phyloP scores from a whole-genome alignment of 2,888 invertebrate genomes.

The Liodrosophila aerea region DNA sequence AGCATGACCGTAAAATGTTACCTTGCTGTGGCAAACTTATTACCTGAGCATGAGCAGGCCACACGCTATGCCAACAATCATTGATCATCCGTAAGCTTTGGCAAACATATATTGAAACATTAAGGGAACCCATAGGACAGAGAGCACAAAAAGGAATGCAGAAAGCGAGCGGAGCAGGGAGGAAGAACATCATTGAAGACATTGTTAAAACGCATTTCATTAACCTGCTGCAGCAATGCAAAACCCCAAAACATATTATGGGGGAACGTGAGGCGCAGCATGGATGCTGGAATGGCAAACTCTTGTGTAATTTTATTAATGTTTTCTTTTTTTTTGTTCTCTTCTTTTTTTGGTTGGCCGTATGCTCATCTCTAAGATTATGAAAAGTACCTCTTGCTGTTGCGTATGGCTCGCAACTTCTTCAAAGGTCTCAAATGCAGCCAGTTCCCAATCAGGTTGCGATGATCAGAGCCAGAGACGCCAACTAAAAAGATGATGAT shows the following conservation, averaged over 20 bases:
- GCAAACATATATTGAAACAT: slow-evolving; percentile 70
- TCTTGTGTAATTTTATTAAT: slow-evolving; percentile 57
- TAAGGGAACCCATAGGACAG: slow-evolving; percentile 36
- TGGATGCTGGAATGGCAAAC: slow-evolving; percentile 27
- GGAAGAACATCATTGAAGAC: slow-evolving; percentile 59
- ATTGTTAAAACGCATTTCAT: slow-evolving; percentile 78
- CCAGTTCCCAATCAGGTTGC: slow-evolving; percentile 60
- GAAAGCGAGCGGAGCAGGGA: slow-evolving; percentile 15
- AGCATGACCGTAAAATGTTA: slow-evolving; percentile 35
- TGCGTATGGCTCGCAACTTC: slow-evolving; percentile 66
- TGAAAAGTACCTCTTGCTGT: slow-evolving; percentile 63
- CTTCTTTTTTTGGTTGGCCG: slow-evolving; percentile 26
- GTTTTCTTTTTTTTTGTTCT: slow-evolving; percentile 14
- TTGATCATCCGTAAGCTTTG: slow-evolving; percentile 64
- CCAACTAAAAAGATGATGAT: slow-evolving; percentile 28
- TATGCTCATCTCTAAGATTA: slow-evolving; percentile 67
- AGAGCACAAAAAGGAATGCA: slow-evolving; percentile 16
- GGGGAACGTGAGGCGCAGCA: slow-evolving; percentile 68
- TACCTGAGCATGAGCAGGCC: slow-evolving; percentile 48
- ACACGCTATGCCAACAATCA: slow-evolving; percentile 72
- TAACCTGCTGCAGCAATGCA: slow-evolving; percentile 63
- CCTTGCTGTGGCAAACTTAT: slow-evolving; percentile 35
- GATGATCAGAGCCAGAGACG: slow-evolving; percentile 48
- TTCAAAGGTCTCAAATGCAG: slow-evolving; percentile 55
- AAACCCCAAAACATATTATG: slow-evolving; percentile 44